Evolutionary conservation across 2,113 vertebrate genomes (phyloP), one percentile per base, ranked within the genome.

Genomic region (Bujurquina vittata): DNA sequence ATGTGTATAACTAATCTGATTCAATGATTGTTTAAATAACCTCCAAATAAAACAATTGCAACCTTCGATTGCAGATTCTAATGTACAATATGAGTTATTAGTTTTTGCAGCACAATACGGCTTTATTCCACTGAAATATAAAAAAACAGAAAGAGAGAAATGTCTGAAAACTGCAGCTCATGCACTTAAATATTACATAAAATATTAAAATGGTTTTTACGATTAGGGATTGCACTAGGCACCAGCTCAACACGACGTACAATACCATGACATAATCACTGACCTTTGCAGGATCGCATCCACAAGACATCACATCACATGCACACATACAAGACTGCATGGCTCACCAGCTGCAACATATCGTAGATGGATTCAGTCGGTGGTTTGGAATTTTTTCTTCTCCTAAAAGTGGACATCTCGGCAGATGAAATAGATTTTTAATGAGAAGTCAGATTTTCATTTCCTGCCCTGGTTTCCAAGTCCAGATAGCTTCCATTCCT

Each of bases 291-390:
- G 56, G 22, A 81, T 67, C 37, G 74, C 22, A 85, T 81, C 60
- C 73, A 84, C 52, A 82, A 54, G 49, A 85, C 62, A 37, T 75
- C 31, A 7, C 3, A 54, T n/a, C 22, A 57, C 83, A 35, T 31
- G 67, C 37, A 81, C 49, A 84, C 80, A 69, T 11, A 55, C 35
- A 59, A 46, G 35, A 52, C n/a, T 8, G 29, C 14, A 31, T 14
- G 7, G 85, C 97, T 97, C 96, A 98, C 97, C 97, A 96, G 93
- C 88, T 96, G 95, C 79, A 97, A 95, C 83, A 96, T 90, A 49
- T 93, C 95, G 88, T 93, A 93, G 62, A 97, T 49, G 23, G 96
- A 96, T 56, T 96, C 96, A 0, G 96, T 89, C 0, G 95, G 93
- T 87, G 86, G 89, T 83, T 91, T 94, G 69, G 77, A 89, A 84